These are phyloP conservation scores for Edolisoma coerulescens DNA, from an alignment of 2,113 vertebrate species.

Conservation along the genomic window DNA sequence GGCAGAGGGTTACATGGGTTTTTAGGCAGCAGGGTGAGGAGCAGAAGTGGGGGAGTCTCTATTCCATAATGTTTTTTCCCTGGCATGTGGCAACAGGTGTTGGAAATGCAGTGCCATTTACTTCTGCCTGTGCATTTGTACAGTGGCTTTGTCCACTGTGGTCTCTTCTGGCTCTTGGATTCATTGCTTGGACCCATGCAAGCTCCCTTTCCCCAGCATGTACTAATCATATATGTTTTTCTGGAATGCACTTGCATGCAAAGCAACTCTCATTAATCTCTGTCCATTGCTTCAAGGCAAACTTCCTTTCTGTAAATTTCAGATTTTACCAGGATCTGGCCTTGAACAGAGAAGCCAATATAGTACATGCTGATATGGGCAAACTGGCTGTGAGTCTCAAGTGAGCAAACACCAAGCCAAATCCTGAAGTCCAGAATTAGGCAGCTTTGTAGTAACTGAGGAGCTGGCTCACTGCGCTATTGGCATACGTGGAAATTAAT, in stretches of 20 bases:
- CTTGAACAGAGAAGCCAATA: not conserved
- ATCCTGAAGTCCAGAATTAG: not conserved
- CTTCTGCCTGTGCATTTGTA: not conserved
- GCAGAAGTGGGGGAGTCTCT: not conserved
- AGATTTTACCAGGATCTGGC: slow-evolving; percentile 15
- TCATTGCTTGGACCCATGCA: not conserved
- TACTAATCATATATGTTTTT: not conserved
- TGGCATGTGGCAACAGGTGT: not conserved
- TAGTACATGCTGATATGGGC: not conserved
- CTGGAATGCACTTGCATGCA: not conserved
- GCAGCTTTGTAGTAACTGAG: not conserved
- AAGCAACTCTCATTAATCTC: not conserved
- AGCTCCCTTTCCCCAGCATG: not conserved
- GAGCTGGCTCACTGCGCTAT: not conserved
- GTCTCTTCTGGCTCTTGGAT: not conserved
- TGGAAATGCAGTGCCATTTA: not conserved
- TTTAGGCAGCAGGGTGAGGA: not conserved
- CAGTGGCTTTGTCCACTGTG: not conserved
- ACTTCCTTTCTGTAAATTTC: not conserved
- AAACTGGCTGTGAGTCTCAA: not conserved
- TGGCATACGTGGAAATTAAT: slow-evolving; percentile 44
- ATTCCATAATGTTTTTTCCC: not conserved
- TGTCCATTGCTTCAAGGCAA: not conserved
- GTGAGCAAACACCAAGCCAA: not conserved
- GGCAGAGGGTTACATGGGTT: too few species aligned